Base-by-base conservation (phyloP, 2,113 vertebrate species). In the Tringa solitaria region DNA sequence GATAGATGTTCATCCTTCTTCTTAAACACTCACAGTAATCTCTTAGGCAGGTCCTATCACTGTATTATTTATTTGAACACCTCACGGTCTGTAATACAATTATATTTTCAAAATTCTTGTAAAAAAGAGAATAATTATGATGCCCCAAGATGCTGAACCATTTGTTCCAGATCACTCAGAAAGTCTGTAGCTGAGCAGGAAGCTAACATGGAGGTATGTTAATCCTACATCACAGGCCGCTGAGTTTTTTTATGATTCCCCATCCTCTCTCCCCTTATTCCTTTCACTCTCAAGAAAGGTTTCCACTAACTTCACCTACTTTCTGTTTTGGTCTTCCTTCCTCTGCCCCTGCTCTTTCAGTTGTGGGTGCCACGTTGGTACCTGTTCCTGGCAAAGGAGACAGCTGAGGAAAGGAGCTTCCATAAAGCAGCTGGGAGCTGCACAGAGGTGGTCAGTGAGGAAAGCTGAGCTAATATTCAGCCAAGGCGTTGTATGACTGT, bases 211-310 rank as follows among this genome's bases (percentile, higher is more conserved):
- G 14, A 16, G 9, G 6, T 41, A 4, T 53, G 35, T 8, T 61
- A 78, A 61, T 57, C 18, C 54, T 91, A 8, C 22, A 65, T 35
- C 39, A 60, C 14, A 56, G 39, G 28, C 8, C 9, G 35, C 8
- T 5, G 0, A 0, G 0, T 72, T 74, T 46, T 68, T 57, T 50
- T 21, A 11, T 28, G 9, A 19, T 65, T 68, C 8, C 2, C 8
- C 9, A 33, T 33, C 10, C 35, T 94, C 84, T 21, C 3, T 77
- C 4, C 18, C 8, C 18, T 81, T 39, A 74, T 53, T 77, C 37
- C 14, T 65, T 89, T 84, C 27, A 33, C 10, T 7, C 9, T 78
- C 27, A 53, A 12, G 28, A 53, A 77, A 81, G 3, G 7, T 77
- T 89, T 77, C 26, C 3, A 33, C 9, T 73, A 15, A 60, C 14